Base-by-base conservation (phyloP, 64 coral and sea anemone species). In the Porites australiensis region DNA sequence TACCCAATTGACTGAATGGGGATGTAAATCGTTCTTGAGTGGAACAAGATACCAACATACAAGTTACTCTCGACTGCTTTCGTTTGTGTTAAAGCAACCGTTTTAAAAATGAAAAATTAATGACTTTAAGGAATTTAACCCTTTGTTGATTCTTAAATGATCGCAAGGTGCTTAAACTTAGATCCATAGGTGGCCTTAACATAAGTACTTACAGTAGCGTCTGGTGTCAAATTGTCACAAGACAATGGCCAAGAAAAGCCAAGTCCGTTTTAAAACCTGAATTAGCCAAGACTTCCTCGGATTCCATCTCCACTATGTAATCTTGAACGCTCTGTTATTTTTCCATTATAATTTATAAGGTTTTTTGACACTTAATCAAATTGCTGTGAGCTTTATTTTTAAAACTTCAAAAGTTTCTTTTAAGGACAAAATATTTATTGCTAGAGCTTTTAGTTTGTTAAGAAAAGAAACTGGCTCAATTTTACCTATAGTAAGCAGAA, bases 281-380 rank as follows among this genome's bases (percentile, higher is more conserved):
- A 64, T 16, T 15, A 64, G 13, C 11, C 2, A 16, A 4, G 13
- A 13, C 18, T 64, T 14, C 62, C 62, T 64, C 62, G 18, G 49
- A 53, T 77, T 77, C 53, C 75, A 77, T 55, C 75, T 21, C 75
- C 8, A 8, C 75, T 77, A 16, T 77, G 75, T 16, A 55, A 77
- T 77, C 45, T 12, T 77, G 18, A 18, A 19, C 21, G 8, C 11
- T 73, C 22, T 43, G 23, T 9, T 20, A 7, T 70, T 23, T 70
- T 22, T 22, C 20, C 13, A 13, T 59, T 59, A 9, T 9, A 59
- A 59, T 59, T 37, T 37, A 37, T 37, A 37, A 37, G 27, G 27
- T 37, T 37, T 37, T 37, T 37, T 37, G 27, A 37, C 27, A 37
- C 27, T 37, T 37, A 37, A 59, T 59, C 58, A 59, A 59, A 59